Conservation (phyloP, 2,113 vertebrate species). For the Capreolus pygargus region DNA sequence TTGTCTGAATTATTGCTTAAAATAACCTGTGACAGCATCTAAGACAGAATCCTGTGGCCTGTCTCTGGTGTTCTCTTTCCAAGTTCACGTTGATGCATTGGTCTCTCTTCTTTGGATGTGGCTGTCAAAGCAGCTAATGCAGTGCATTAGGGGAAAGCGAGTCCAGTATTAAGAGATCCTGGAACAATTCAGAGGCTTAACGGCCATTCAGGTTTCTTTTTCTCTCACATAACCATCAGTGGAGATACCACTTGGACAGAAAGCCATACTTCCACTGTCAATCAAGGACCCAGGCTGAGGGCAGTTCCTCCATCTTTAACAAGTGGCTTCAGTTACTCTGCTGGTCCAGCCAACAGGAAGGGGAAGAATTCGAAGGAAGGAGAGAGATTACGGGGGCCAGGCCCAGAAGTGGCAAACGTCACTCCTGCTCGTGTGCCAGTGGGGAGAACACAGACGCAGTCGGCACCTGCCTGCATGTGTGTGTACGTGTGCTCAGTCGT, state of each 20-base stretch:
- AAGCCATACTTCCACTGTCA: not conserved
- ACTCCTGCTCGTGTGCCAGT: not conserved
- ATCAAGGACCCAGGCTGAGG: not conserved
- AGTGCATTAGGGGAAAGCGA: not conserved
- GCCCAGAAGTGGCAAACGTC: not conserved
- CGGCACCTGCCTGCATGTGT: accelerated
- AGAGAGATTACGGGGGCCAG: not conserved
- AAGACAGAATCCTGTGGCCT: not conserved
- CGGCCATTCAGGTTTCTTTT: not conserved
- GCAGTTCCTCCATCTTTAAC: not conserved
- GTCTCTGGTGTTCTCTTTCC: not conserved
- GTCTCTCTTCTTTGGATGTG: not conserved
- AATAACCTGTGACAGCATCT: not conserved
- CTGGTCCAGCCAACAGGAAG: not conserved
- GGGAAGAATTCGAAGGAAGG: not conserved
- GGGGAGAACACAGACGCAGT: not conserved
- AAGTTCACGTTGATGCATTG: not conserved
- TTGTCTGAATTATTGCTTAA: not conserved
- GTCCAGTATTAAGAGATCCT: not conserved
- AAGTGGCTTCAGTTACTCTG: not conserved
- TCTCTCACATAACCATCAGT: not conserved
- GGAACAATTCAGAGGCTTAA: not conserved
- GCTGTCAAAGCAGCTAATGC: not conserved
- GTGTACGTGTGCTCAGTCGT: not conserved
- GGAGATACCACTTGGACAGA: not conserved